Evolutionary conservation across 2,888 invertebrate species (phyloP).

Genomic region (Ophion ellenae): DNA sequence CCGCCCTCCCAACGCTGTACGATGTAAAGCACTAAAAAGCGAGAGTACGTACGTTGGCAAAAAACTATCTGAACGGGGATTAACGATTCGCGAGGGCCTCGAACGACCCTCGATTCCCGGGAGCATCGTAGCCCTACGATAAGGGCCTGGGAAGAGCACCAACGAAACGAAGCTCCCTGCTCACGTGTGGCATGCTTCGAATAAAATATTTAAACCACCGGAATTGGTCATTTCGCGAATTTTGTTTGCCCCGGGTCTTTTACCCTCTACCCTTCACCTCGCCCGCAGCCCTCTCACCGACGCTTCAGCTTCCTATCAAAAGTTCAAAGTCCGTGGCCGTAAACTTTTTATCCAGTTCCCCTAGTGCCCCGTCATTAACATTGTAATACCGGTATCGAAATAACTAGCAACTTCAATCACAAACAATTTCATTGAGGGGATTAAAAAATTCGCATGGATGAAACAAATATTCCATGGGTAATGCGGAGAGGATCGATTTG

Average conservation of each 20-base stretch:
- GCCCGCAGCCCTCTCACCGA: neutral
- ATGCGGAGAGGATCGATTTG: neutral
- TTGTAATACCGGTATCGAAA: neutral
- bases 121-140: neutral
- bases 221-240: constrained; percentile 11
- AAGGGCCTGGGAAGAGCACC: neutral
- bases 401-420: neutral
- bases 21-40: neutral
- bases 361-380: neutral
- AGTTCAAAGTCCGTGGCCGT: neutral
- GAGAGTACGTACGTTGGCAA: neutral
- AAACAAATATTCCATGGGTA: neutral
- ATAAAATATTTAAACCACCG: constrained; percentile 9
- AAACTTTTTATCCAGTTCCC: neutral
- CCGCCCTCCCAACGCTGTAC: neutral
- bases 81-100: constrained; percentile 17
- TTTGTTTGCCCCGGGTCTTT: neutral
- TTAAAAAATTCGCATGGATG: too few species aligned
- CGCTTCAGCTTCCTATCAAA: neutral
- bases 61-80: constrained; percentile 1
- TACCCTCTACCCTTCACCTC: neutral
- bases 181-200: neutral
- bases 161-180: neutral
- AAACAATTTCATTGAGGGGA: too few species aligned
- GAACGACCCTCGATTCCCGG: constrained; percentile 23